Base-by-base conservation (phyloP, 2,888 invertebrate species). In the Drosophila picticornis region DNA sequence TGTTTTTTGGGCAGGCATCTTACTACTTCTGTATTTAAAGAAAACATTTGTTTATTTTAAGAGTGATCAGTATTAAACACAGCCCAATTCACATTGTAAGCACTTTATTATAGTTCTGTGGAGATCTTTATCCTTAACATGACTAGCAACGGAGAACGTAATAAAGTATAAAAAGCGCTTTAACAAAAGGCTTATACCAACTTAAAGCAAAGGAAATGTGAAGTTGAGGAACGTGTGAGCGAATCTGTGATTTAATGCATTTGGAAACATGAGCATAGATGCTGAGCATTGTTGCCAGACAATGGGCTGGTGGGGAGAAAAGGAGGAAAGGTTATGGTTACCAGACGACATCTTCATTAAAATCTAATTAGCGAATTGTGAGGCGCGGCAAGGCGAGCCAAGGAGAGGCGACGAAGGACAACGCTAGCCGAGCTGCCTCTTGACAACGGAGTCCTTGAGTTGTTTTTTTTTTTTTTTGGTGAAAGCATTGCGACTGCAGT, bases 291-390 rank as follows among this genome's bases (percentile, higher is more conserved):
- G 76, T 80, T 78, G 71, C 73, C 75, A 64, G 71, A 63, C 66
- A 61, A 43, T 56, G 40, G 31, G 31, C 11, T n/a, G 51, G 2
- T 9, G 38, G 29, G n/a, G 27, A 16, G 53, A 22, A 19, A 16
- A 55, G 72, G 40, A 22, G 34, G 38, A 58, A 55, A 22, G 57
- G 78, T 10, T 55, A 51, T 46, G 50, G 61, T 53, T 57, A 62
- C 68, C 67, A 70, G 88, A 63, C 89, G 86, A 91, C 91, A 91
- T 90, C 91, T 91, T 87, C 92, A 91, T 91, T 91, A 91, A 91
- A 91, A 91, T 91, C 88, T 92, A 91, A 92, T 91, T 91, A 91
- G 92, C 91, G 88, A 91, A 85, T 83, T 85, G 83, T 82, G 59
- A 61, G 81, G 63, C 34, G 59, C 32, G 53, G 40, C 36, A 50